A percentile compares a stretch with the other conserved stretches of the same genome.
phyloP scores from a whole-genome alignment of 2,113 vertebrate species.

The Heterochromis multidens region DNA sequence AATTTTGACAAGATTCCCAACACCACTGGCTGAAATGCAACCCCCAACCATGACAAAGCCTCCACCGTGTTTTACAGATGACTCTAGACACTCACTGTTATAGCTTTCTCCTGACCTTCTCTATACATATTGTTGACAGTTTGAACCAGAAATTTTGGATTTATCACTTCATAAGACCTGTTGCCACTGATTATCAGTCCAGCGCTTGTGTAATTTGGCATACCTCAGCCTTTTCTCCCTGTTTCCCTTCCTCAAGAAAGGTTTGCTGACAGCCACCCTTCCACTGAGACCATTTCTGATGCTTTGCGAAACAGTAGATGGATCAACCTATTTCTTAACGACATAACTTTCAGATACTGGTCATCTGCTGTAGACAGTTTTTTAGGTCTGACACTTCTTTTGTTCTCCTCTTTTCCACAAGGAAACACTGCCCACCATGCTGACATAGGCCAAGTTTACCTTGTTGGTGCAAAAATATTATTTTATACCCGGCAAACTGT shows the following conservation, averaged over 20 bases:
- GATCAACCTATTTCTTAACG: no score
- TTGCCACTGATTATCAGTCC: not conserved
- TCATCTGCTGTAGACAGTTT: no score
- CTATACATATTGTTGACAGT: not conserved
- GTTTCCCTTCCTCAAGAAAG: not conserved
- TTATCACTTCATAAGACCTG: not conserved
- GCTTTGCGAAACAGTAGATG: no score
- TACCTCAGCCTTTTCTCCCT: not conserved
- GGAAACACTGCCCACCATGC: no score
- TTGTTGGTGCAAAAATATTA: not conserved
- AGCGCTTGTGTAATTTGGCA: not conserved
- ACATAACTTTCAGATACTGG: no score
- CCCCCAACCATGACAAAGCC: no score
- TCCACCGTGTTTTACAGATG: no score
- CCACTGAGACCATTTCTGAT: not conserved
- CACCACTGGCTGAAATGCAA: no score
- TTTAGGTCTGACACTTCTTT: no score
- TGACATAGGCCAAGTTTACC: not conserved
- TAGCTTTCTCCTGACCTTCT: not conserved
- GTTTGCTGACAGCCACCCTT: not conserved
- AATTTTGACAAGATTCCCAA: no score
- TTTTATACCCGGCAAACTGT: not conserved
- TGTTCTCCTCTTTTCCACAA: no score
- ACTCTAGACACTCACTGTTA: not conserved
- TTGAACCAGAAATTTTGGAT: not conserved